These are phyloP conservation scores for Indri indri DNA, from an alignment of 2,113 vertebrate genomes.

Conservation along the genomic window DNA sequence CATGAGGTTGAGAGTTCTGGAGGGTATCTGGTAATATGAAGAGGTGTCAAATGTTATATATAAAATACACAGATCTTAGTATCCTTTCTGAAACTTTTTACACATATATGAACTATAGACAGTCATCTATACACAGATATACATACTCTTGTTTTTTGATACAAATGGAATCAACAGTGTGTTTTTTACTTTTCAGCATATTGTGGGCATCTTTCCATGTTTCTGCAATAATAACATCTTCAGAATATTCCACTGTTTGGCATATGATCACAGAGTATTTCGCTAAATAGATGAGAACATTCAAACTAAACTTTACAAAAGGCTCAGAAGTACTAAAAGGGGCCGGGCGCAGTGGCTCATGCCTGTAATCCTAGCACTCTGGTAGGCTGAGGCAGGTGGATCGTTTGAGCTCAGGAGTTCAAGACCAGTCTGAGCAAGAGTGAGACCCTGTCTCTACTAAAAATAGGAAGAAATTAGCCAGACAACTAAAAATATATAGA, in stretches of 20 bases:
- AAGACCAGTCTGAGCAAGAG: too few relatives aligned
- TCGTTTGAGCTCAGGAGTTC: too few relatives aligned
- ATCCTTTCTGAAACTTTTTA: neutral
- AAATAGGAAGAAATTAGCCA: too few relatives aligned
- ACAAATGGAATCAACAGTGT: neutral
- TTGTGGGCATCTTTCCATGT: neutral
- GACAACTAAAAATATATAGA: too few relatives aligned
- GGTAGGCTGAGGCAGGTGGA: too few relatives aligned
- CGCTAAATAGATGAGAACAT: neutral
- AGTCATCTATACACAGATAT: neutral
- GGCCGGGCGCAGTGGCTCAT: neutral
- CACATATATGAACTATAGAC: neutral
- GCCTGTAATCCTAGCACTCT: too few relatives aligned
- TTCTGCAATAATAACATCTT: neutral
- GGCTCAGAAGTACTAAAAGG: conserved; percentile 27
- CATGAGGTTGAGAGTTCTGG: neutral
- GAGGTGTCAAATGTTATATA: neutral
- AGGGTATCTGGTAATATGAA: neutral
- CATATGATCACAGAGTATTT: neutral
- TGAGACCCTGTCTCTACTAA: too few relatives aligned
- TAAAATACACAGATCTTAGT: neutral
- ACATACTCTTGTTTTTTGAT: neutral
- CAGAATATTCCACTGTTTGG: neutral
- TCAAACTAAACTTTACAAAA: conserved; percentile 29
- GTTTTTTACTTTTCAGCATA: conserved; percentile 7